Conservation (phyloP, 2,797 vertebrate species). For the Tamandua tetradactyla region DNA sequence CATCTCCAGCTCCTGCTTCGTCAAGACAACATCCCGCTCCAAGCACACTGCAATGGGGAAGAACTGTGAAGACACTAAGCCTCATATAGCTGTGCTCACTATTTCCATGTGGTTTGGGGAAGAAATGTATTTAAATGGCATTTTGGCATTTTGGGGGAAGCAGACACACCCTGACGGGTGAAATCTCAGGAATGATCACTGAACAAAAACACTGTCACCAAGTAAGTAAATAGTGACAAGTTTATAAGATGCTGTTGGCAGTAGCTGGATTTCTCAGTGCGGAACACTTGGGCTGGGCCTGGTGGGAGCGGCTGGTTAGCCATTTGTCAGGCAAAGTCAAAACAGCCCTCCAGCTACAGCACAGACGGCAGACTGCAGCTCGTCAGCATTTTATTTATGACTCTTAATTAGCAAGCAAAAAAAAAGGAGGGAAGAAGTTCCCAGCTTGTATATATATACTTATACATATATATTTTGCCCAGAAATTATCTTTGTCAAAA, state of each 20-base stretch:
- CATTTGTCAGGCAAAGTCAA: constrained; percentile 80
- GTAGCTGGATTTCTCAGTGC: constrained; percentile 67
- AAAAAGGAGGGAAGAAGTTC: constrained; percentile 70
- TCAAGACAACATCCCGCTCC: neutral
- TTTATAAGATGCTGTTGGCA: constrained; percentile 76
- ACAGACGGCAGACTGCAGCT: constrained; percentile 75
- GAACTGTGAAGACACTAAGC: neutral
- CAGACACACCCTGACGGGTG: constrained; percentile 66
- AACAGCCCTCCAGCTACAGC: constrained; percentile 78
- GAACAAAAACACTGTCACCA: constrained; percentile 76
- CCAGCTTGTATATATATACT: constrained; percentile 66
- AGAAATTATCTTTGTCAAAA: constrained; percentile 66
- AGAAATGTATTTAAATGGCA: constrained; percentile 55
- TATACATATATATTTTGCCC: constrained; percentile 60
- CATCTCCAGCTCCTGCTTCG: neutral
- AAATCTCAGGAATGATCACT: constrained; percentile 72
- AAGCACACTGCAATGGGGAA: neutral
- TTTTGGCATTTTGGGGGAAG: constrained; percentile 63
- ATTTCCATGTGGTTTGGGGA: neutral
- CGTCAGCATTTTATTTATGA: constrained; percentile 78
- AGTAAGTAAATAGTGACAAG: constrained; percentile 78
- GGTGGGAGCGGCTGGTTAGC: constrained; percentile 78
- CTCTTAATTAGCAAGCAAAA: constrained; percentile 80
- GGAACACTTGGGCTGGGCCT: constrained; percentile 67
- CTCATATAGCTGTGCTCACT: neutral